Evolutionary conservation across 2,888 invertebrate genomes (phyloP), one percentile per base, ranked within the genome.

Genomic region (Ceraclea dissimilis): DNA sequence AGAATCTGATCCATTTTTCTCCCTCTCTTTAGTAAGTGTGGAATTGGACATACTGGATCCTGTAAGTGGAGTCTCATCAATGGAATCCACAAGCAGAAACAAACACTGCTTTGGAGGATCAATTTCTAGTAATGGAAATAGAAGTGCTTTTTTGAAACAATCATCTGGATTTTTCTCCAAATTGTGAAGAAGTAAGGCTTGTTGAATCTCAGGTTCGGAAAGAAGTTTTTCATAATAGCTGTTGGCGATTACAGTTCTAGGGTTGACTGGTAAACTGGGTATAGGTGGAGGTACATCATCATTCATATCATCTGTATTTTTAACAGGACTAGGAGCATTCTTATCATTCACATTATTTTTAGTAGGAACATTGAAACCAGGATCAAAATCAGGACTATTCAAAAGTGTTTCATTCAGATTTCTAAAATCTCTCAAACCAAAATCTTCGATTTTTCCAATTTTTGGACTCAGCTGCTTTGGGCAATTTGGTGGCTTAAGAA

Each of bases 81-180:
- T 88, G 0, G 93, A 95, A 68, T 97, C 97, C 1, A 96, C 91
- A 6, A 96, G 73, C 47, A 96, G 76, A 65, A 94, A 86, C 55
- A 93, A 75, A 18, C 88, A 86, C 56, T 88, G 88, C 67, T 91
- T 90, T 0, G 94, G 93, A 2, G 92, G 88, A 57, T 88, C 89
- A 6, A 95, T 82, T 68, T 93, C 90, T 44, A 91, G 71, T 22
- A 97, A 75, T 0, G 96, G 96, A 66, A 91, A 90, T 17, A 96
- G 73, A 0, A 96, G 76, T 0, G 93, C 90, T 66, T 90, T 86
- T 67, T 92, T 91, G 68, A 96, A 87, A 54, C 93, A 92, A 66
- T 93, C 93, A 66, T 95, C 95, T 0, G 95, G 93, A 67, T 91
- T 89, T 65, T 85, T 83, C 66, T 94, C 91, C 64, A 92, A 81